Base-by-base conservation (phyloP, 2,113 vertebrate species). In the Anoplopoma fimbria region DNA sequence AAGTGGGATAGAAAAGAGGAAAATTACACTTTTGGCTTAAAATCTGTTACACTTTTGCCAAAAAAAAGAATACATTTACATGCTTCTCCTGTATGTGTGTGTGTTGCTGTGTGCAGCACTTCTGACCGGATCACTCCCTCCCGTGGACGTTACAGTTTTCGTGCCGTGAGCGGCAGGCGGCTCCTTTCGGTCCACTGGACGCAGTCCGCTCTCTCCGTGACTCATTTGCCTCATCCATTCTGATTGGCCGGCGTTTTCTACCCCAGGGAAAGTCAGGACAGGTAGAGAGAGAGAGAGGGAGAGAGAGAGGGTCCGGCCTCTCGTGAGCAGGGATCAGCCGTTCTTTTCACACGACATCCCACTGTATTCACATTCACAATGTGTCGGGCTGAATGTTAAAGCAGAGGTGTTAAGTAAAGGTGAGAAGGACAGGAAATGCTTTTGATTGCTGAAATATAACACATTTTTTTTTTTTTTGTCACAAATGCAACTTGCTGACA, bases 201-300 rank as follows among this genome's bases (percentile, higher is more conserved):
- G 67, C 86, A 29, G 83, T 61, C 74, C 57, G 36, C 89, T 87
- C 85, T 34, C 78, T 77, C 71, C 0, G 55, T 94, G 93, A 94
- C 87, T 93, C 91, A 92, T 58, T n/a, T 78, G 71, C 64, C 19
- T 86, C 74, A 2, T 69, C 40, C 47, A 3, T 82, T 87, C 75
- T 88, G 90, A 94, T 94, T 95, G 93, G 92, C 84, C 17, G 47
- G 64, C 53, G 80, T 85, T 79, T 84, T 79, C 58, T 77, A 79
- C 90, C 87, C 83, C 73, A 31, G 77, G 82, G 88, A 79, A 72
- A 63, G 81, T 78, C 63, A 65, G 84, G 78, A 75, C 67, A 68
- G 77, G n/a, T n/a, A n/a, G n/a, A n/a, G n/a, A n/a, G n/a, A n/a
- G n/a, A n/a, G n/a, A n/a, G n/a, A n/a, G n/a, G n/a, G n/a, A n/a